phyloP scores from a whole-genome alignment of 2,113 vertebrate species.

The Acanthisitta chloris region DNA sequence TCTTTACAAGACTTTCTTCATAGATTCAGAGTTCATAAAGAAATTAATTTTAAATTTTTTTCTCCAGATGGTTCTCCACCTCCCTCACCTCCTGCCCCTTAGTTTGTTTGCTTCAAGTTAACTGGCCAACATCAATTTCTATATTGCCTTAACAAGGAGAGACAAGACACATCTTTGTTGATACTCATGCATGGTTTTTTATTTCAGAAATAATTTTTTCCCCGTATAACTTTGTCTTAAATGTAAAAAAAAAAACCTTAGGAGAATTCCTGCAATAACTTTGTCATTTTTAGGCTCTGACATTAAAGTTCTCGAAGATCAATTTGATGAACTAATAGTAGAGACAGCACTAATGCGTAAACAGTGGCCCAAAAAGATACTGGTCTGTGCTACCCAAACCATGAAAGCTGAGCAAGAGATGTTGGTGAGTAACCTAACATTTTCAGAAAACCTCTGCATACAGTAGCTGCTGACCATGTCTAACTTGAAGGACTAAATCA shows the following conservation, averaged over 20 bases:
- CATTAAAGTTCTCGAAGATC: constrained; percentile 78
- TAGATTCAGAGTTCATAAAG: not conserved
- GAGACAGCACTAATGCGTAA: constrained; percentile 82
- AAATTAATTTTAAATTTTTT: rapidly evolving
- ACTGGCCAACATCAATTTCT: not conserved
- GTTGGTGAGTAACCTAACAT: constrained; percentile 76
- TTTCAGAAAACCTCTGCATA: not conserved
- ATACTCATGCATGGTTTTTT: not conserved
- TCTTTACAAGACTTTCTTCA: not conserved
- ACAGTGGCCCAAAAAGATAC: constrained; percentile 81
- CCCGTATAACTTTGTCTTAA: not conserved
- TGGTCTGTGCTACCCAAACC: constrained; percentile 76
- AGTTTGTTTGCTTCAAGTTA: not conserved
- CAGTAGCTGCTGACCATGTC: not conserved
- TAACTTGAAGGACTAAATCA: not conserved
- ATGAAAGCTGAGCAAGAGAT: constrained; percentile 86
- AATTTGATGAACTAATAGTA: constrained; percentile 87
- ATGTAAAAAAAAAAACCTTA: not conserved
- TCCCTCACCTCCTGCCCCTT: rapidly evolving
- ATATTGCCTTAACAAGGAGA: not conserved
- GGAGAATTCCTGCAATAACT: not conserved
- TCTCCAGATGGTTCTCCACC: rapidly evolving
- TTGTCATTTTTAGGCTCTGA: constrained; percentile 61
- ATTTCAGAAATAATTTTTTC: not conserved
- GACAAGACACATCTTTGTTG: not conserved